These are phyloP conservation scores for Otis tarda DNA, from an alignment of 2,113 vertebrate species.

Conservation along the genomic window DNA sequence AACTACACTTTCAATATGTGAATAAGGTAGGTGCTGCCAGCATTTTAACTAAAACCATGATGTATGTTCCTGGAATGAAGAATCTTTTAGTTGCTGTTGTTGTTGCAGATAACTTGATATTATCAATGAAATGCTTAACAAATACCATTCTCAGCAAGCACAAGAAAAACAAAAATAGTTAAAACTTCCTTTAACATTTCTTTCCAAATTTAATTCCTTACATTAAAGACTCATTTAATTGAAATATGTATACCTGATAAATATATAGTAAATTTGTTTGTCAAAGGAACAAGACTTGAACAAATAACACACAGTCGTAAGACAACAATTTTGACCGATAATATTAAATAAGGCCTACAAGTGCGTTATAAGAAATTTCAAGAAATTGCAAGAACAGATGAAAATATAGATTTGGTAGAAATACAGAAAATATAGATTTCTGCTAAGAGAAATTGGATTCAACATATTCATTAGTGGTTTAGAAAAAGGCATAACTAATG, in stretches of 20 bases:
- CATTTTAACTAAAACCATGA: not conserved
- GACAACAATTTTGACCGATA: not conserved
- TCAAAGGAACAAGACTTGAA: not conserved
- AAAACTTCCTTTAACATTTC: not conserved
- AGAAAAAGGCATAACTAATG: not conserved
- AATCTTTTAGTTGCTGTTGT: not conserved
- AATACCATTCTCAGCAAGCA: not conserved
- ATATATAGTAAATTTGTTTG: not conserved
- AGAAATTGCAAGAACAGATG: not conserved
- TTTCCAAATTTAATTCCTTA: not conserved
- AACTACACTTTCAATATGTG: not conserved
- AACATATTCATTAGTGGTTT: not conserved
- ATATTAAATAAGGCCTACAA: not conserved
- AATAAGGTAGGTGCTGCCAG: not conserved
- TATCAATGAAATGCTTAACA: not conserved
- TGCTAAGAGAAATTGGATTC: not conserved
- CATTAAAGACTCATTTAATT: not conserved
- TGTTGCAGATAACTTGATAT: not conserved
- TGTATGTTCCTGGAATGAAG: not conserved
- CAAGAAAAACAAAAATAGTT: not conserved
- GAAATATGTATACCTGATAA: not conserved
- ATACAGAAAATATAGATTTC: not conserved
- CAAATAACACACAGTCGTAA: not conserved
- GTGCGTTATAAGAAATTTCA: not conserved
- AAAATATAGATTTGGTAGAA: not conserved